A percentile compares a stretch with the other conserved stretches of the same genome.
These are phyloP conservation scores for Thermophis baileyi DNA, from an alignment of 2,113 vertebrate species.

Conservation along the genomic window DNA sequence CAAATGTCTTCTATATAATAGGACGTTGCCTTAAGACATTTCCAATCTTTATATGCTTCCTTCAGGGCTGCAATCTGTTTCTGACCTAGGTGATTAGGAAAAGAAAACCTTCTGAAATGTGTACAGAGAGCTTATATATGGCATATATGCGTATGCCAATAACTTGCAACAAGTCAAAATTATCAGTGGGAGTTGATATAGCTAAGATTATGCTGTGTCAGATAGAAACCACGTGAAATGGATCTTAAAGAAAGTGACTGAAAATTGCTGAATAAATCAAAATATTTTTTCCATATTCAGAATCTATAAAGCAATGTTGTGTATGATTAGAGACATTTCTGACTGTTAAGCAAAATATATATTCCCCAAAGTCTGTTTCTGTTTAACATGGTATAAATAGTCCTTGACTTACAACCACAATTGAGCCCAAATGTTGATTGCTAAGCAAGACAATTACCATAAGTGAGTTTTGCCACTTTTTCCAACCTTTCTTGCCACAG, in stretches of 20 bases:
- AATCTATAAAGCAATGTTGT: neutral
- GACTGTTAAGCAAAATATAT: neutral
- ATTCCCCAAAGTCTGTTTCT: neutral
- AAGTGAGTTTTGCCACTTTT: neutral
- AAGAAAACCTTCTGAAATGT: neutral
- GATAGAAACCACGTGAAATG: neutral
- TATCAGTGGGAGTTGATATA: neutral
- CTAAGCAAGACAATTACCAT: neutral
- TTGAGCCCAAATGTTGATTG: neutral
- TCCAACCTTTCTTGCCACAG: neutral
- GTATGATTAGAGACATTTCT: neutral
- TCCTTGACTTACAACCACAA: neutral
- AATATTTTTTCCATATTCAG: neutral
- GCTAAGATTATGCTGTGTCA: neutral
- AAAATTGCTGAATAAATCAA: neutral
- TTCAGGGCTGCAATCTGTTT: neutral
- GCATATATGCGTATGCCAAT: neutral
- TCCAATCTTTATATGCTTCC: neutral
- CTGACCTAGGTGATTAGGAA: neutral
- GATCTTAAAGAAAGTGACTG: neutral
- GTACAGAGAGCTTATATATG: neutral
- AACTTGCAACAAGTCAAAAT: neutral
- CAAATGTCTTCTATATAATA: neutral
- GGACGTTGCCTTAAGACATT: neutral
- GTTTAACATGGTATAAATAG: neutral